These are phyloP conservation scores for Nannobrachium achirus DNA, from an alignment of 2,113 vertebrate species.

Conservation along the genomic window DNA sequence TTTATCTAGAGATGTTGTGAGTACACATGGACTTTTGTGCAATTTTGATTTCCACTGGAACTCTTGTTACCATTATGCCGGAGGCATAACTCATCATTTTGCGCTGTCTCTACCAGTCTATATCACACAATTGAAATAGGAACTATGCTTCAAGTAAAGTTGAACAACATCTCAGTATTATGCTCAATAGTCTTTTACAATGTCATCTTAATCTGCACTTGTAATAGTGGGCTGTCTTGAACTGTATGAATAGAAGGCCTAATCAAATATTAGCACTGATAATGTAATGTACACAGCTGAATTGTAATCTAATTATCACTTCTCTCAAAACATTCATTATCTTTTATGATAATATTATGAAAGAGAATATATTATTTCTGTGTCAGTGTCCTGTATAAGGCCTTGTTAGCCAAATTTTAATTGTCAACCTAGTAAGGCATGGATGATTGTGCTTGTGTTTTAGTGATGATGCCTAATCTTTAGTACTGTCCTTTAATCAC, in stretches of 20 bases:
- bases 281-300: no score
- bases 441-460: slow-evolving; percentile 18
- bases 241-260: no score
- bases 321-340: no score
- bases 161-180: slow-evolving; percentile 21
- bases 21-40: slow-evolving; percentile 12
- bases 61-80: not conserved
- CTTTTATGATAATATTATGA: no score
- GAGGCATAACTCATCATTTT: no score
- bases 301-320: no score
- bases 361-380: no score
- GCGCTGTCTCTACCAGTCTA: slow-evolving; percentile 13
- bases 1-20: slow-evolving; percentile 9
- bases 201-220: no score
- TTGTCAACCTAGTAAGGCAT: slow-evolving; percentile 18
- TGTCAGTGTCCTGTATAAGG: no score
- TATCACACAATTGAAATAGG: slow-evolving; percentile 16
- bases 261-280: no score
- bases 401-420: slow-evolving; percentile 11
- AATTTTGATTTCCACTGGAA: not conserved
- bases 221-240: no score
- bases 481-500: no score
- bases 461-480: not conserved
- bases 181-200: not conserved
- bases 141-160: slow-evolving; percentile 19